These are phyloP conservation scores for Lithophane ornitopus DNA, from an alignment of 2,888 invertebrate species.

Conservation along the genomic window DNA sequence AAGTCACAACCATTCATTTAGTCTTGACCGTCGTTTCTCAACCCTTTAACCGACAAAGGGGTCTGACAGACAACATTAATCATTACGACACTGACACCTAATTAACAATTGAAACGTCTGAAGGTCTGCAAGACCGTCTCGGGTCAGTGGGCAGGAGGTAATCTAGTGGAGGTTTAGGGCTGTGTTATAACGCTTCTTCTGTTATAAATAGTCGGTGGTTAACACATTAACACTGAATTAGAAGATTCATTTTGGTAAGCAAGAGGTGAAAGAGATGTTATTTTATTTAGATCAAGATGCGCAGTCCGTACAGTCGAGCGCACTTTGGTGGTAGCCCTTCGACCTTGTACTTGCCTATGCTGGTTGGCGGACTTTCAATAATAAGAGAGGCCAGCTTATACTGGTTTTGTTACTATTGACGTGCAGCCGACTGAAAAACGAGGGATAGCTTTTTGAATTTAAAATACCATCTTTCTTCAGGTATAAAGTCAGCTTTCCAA, in stretches of 20 bases:
- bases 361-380: background rate
- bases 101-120: slow-evolving; percentile 75
- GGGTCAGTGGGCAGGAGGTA: slow-evolving; percentile 69
- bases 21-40: slow-evolving; percentile 70
- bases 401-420: background rate
- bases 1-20: slow-evolving; percentile 67
- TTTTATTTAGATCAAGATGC: background rate
- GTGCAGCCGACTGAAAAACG: background rate
- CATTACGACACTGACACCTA: slow-evolving; percentile 72
- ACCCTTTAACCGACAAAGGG: slow-evolving; percentile 70
- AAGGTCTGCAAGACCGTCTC: slow-evolving; percentile 61
- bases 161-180: slow-evolving; percentile 58
- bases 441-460: background rate
- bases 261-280: background rate
- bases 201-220: slow-evolving; percentile 45
- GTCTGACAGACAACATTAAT: slow-evolving; percentile 71
- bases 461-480: background rate
- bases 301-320: background rate
- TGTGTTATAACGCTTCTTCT: slow-evolving; percentile 45
- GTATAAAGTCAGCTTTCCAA: background rate
- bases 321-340: background rate
- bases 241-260: slow-evolving; percentile 3
- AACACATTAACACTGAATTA: slow-evolving; percentile 9
- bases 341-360: too few species aligned
- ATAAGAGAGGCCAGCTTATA: background rate